Percentiles rank a stretch among this genome's conserved stretches.
phyloP scores from a whole-genome alignment of 2,888 invertebrate species.

The Mycalesis mineus region DNA sequence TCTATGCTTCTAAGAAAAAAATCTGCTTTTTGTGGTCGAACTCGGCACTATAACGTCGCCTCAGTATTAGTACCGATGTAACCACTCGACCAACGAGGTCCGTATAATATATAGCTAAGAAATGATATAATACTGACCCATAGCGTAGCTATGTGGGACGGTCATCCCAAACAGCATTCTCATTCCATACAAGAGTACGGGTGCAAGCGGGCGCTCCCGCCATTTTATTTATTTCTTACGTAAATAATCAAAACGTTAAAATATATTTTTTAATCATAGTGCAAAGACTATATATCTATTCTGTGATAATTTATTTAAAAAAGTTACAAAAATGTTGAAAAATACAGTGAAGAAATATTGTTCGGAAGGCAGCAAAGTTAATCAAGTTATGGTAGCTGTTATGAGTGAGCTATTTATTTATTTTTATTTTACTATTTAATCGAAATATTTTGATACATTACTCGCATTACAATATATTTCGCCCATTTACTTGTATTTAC shows the following conservation, averaged over 20 bases:
- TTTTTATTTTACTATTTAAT: constrained; percentile 2
- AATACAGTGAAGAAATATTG: constrained; percentile 69
- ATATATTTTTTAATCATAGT: constrained; percentile 11
- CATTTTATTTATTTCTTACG: constrained; percentile 13
- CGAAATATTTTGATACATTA: too few relatives aligned
- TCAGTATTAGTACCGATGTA: too few relatives aligned
- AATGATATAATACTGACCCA: background rate
- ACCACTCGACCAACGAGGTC: too few relatives aligned
- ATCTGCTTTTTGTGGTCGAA: too few relatives aligned
- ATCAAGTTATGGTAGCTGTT: constrained; percentile 57
- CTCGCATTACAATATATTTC: too few relatives aligned
- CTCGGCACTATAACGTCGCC: too few relatives aligned
- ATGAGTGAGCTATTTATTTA: constrained; percentile 53
- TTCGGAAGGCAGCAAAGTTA: constrained; percentile 65
- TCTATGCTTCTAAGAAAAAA: too few relatives aligned
- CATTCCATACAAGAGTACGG: constrained; percentile 36
- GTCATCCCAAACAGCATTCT: constrained; percentile 11
- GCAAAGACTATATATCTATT: background rate
- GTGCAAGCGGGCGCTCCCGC: constrained; percentile 34
- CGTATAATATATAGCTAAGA: background rate
- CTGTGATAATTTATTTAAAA: constrained; percentile 14
- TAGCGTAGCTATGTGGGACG: background rate
- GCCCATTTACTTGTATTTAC: too few relatives aligned
- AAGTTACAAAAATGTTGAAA: constrained; percentile 55
- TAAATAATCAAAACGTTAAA: too few relatives aligned